These are phyloP conservation scores for Triplophysa rosa DNA, from an alignment of 2,113 vertebrate species.

Conservation along the genomic window DNA sequence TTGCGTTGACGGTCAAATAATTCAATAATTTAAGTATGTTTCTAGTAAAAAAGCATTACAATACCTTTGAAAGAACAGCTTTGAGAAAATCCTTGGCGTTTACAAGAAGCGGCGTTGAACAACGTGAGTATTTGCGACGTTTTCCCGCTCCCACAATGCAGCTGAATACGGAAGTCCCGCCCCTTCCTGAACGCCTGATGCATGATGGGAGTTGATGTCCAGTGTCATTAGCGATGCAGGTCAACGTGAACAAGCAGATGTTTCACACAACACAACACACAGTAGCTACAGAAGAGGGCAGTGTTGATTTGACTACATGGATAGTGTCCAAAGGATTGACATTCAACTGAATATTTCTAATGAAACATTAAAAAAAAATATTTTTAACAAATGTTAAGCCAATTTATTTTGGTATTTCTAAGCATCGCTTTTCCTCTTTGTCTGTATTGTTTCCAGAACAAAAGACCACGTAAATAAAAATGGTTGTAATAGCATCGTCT, in stretches of 20 bases:
- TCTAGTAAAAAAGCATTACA: neutral
- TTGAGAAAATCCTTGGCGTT: neutral
- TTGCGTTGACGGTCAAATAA: neutral
- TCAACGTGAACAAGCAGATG: neutral
- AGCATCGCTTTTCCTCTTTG: no score
- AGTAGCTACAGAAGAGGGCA: constrained; percentile 26
- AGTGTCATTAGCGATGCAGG: neutral
- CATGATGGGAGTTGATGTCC: constrained; percentile 43
- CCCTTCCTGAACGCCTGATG: neutral
- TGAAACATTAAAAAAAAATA: neutral
- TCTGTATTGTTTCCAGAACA: no score
- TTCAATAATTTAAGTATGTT: no score
- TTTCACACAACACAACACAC: no score
- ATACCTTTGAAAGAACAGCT: constrained; percentile 1
- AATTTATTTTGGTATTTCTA: no score
- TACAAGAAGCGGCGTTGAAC: neutral
- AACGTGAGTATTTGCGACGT: constrained; percentile 45
- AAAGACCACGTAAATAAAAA: no score
- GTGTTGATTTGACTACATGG: neutral
- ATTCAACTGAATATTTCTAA: neutral
- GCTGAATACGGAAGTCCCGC: constrained; percentile 13
- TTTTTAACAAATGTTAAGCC: no score
- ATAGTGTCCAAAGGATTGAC: no score
- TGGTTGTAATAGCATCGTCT: no score
- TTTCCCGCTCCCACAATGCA: constrained; percentile 61